Evolutionary conservation across 2,797 vertebrate species (phyloP).

Genomic region (Perodicticus potto): DNA sequence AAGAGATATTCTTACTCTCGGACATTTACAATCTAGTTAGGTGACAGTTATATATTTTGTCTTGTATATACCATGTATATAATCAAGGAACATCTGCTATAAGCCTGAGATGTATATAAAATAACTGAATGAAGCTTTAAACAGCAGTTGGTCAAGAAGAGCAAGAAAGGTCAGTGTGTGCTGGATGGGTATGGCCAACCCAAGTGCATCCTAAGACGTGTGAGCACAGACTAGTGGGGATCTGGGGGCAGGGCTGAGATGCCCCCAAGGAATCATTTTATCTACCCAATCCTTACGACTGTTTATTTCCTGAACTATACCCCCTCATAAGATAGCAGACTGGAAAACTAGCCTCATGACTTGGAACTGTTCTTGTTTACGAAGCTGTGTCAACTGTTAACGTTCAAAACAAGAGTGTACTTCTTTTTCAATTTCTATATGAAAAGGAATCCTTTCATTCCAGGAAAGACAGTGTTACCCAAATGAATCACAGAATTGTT

Average conservation of each 20-base stretch:
- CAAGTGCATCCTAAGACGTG: not conserved
- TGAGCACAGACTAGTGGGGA: not conserved
- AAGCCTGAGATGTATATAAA: not conserved
- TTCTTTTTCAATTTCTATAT: conserved; percentile 75
- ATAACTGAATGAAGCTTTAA: conserved; percentile 44
- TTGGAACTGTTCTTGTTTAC: conserved; percentile 61
- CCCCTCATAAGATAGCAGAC: not conserved
- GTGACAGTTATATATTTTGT: not conserved
- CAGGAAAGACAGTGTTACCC: conserved; percentile 71
- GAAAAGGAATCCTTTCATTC: conserved; percentile 77
- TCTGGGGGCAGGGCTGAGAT: not conserved
- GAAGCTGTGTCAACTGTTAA: conserved; percentile 61
- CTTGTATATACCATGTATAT: not conserved
- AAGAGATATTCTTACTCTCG: conserved; percentile 14
- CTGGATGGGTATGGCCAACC: not conserved
- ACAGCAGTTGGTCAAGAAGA: not conserved
- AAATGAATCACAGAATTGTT: conserved; percentile 72
- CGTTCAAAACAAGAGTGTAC: conserved; percentile 67
- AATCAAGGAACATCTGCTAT: not conserved
- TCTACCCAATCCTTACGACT: not conserved
- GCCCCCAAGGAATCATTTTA: conserved; percentile 1
- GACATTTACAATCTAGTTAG: conserved; percentile 4
- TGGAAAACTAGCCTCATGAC: not conserved
- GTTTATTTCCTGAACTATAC: not conserved
- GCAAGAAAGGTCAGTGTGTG: not conserved